Evolutionary conservation across 2,888 invertebrate genomes (phyloP), one percentile per base, ranked within the genome.

Genomic region (Tolmerus cingulatus): DNA sequence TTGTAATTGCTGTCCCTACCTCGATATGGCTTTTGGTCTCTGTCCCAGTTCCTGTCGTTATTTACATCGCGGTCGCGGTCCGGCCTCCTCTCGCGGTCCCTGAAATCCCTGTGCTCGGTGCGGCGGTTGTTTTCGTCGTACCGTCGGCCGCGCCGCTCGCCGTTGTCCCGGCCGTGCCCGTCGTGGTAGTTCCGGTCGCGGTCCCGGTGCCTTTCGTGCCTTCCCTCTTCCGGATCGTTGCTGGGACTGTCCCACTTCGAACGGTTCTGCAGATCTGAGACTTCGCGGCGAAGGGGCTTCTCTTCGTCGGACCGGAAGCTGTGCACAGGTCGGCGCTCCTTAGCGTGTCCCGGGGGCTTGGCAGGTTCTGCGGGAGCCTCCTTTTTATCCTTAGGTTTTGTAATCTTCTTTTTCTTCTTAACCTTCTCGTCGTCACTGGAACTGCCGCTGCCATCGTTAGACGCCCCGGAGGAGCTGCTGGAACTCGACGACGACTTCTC

Each of bases 241-340:
- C 88, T 88, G 1, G 90, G 91, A 84, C 91, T 91, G 23, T 91
- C 91, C 91, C 91, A 91, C 78, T 91, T 91, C 7, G 91, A 91
- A 57, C 90, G 90, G 82, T 85, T 85, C 27, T 85, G 74, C 1
- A 43, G 14, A 43, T 74, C 74, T 46, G 74, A 16, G 3, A 16
- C 43, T n/a, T 74, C 85, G 5, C 66, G 74, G 16, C 46, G 89
- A 19, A 51, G n/a, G 5, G 88, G 87, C 46, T 87, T 87, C 19
- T 89, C 87, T 7, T 76, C 88, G 0, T 82, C 82, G 57, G 46
- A 12, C 9, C 81, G 88, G 2, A 43, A 37, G 19, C 37, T 37
- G 37, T 86, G 86, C 8, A 43, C 66, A 4, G 34, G 5, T 2
- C 76, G 86, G 23, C 66, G 66, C 8, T 66, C 37, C 14, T 78